Evolutionary conservation across 2,888 invertebrate species (phyloP).

Genomic region (Trisateles emortualis): DNA sequence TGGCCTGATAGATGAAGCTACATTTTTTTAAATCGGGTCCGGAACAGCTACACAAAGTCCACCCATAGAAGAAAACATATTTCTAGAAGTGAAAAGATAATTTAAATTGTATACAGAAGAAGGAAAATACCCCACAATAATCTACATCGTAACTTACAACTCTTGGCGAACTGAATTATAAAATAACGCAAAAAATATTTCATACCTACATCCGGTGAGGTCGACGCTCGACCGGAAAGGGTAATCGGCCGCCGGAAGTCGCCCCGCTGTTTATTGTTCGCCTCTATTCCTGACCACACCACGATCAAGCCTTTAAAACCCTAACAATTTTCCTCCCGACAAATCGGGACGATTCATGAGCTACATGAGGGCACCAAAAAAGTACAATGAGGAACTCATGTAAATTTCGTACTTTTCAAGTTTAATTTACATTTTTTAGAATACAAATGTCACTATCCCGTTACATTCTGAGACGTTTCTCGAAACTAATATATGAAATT

Average conservation of each 20-base stretch:
- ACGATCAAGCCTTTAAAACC: constrained; percentile 15
- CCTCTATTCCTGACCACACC: constrained; percentile 31
- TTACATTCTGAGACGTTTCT: no score
- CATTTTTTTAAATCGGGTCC: no score
- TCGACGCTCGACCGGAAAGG: constrained; percentile 52
- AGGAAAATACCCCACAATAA: background rate
- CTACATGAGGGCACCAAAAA: background rate
- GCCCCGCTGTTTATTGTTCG: constrained; percentile 57
- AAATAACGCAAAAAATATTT: constrained; percentile 53
- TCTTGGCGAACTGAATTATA: constrained; percentile 24
- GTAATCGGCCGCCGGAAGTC: constrained; percentile 60
- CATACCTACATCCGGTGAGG: constrained; percentile 53
- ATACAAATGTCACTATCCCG: no score
- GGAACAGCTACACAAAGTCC: no score
- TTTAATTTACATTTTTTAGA: background rate
- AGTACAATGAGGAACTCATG: background rate
- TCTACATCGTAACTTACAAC: constrained; percentile 21
- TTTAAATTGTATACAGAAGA: background rate
- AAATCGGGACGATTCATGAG: background rate
- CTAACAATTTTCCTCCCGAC: constrained; percentile 1
- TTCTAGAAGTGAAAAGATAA: background rate
- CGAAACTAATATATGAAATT: no score
- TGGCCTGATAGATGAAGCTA: no score
- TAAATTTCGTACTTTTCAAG: no score
- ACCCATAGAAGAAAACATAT: background rate